A percentile compares a stretch with the other conserved stretches of the same genome.
Evolutionary conservation across 2,797 vertebrate species (phyloP).

Genomic region (Falco rusticolus): DNA sequence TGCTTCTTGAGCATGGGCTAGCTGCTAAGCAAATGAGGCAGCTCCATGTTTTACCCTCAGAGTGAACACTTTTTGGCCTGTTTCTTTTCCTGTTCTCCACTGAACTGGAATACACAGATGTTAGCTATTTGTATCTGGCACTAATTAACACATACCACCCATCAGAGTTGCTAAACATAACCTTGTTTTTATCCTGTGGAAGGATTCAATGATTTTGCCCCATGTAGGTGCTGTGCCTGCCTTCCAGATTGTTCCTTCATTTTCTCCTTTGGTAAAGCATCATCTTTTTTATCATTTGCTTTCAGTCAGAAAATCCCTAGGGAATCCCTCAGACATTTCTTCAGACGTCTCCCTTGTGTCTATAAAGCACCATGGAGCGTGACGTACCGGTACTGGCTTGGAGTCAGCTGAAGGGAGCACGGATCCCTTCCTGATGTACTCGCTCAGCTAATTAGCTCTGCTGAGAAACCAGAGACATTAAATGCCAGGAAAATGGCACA

Average conservation of each 20-base stretch:
- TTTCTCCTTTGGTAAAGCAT: not conserved
- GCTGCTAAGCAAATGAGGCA: not conserved
- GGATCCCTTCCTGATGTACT: not conserved
- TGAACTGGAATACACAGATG: not conserved
- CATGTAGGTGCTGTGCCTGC: not conserved
- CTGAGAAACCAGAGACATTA: not conserved
- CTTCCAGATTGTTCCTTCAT: not conserved
- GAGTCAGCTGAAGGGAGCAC: not conserved
- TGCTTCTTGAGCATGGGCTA: not conserved
- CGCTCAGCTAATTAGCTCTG: not conserved
- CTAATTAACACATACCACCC: not conserved
- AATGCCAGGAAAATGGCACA: not conserved
- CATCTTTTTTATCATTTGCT: not conserved
- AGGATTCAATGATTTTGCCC: not conserved
- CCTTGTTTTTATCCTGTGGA: not conserved
- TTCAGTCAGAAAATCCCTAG: not conserved
- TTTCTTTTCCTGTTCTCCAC: not conserved
- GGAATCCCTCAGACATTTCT: not conserved
- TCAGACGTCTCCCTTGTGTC: not conserved
- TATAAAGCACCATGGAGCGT: not conserved
- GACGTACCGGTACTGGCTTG: not conserved
- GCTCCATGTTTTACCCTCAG: not conserved
- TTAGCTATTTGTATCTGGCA: not conserved
- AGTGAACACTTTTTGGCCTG: not conserved
- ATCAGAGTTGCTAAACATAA: not conserved